Base-by-base conservation (phyloP, 2,797 vertebrate species). In the Poeciliopsis gracilis region DNA sequence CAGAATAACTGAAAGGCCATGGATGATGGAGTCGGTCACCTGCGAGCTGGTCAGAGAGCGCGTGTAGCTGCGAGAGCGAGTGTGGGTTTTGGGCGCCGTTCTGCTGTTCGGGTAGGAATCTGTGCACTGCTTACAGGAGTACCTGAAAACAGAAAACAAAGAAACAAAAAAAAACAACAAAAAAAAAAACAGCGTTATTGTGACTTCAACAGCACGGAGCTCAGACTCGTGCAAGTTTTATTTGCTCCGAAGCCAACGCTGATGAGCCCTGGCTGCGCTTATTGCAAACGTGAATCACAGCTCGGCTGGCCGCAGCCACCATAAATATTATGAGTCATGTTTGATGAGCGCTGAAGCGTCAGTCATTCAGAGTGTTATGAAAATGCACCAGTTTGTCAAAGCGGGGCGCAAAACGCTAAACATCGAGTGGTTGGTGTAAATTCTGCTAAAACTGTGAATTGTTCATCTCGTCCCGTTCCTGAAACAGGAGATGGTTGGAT, bases 31-130 rank as follows among this genome's bases (percentile, higher is more conserved):
- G 71, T 45, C 63, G 41, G 63, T 84, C 95, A 99, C 98, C 98
- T 99, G 98, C 84, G 98, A 95, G 11, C 97, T 98, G 95, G 97
- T 98, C 92, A 99, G 96, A 88, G 98, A 98, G 43, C 98, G 98
- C 74, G 96, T 97, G 77, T 99, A 99, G 92, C 97, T 97, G 79
- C 97, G 96, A 84, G 97, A 96, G 89, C 97, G 97, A 59, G 97
- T 91, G 79, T 97, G 97, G 89, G 97, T 95, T 96, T 99, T 98
- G n/a, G 97, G 96, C 85, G 97, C 97, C 82, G 95, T 95, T 91
- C 96, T 95, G 94, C 92, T 97, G 95, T 96, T 97, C 81, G 97
- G 93, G 94, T 95, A 96, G 84, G 94, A 94, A 91, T 99, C 96
- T 92, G 96, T 97, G 92, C 95, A 96, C 93, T 96, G 95, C 94